Conservation (phyloP, 2,888 invertebrate species). For the Unio pictorum region DNA sequence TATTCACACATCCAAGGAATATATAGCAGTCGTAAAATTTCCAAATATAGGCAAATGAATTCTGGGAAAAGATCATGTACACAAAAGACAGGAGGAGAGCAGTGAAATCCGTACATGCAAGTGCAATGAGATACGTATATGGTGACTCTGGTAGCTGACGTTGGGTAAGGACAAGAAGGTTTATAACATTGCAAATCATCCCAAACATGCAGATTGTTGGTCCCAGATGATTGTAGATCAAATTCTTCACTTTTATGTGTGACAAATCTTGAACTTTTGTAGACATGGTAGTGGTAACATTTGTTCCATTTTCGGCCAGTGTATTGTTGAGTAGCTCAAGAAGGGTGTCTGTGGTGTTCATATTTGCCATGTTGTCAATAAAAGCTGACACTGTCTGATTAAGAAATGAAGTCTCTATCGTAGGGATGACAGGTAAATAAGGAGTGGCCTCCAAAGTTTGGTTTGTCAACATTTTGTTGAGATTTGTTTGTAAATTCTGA, state of each 20-base stretch:
- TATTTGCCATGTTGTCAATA: constrained; percentile 2
- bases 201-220: constrained; percentile 63
- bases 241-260: constrained; percentile 17
- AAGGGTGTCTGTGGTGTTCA: constrained; percentile 2
- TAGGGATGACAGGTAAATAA: no score
- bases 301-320: constrained; percentile 2
- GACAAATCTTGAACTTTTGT: constrained; percentile 4
- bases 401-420: no score
- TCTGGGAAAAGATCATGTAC: constrained; percentile 46
- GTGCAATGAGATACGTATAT: constrained; percentile 65
- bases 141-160: constrained; percentile 64
- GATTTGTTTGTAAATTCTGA: no score
- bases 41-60: constrained; percentile 43
- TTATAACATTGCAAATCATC: constrained; percentile 63
- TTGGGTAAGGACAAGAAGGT: constrained; percentile 61
- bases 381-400: no score
- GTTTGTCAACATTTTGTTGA: no score
- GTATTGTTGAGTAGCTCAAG: constrained; percentile 5
- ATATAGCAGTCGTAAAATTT: constrained; percentile 55
- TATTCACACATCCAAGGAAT: constrained; percentile 59
- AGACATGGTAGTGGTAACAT: constrained; percentile 5
- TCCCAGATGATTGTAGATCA: constrained; percentile 53
- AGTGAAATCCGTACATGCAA: constrained; percentile 59
- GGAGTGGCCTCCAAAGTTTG: no score
- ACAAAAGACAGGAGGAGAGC: constrained; percentile 58